Evolutionary conservation across 2,888 invertebrate species (phyloP).

Genomic region (Volucella zonaria): DNA sequence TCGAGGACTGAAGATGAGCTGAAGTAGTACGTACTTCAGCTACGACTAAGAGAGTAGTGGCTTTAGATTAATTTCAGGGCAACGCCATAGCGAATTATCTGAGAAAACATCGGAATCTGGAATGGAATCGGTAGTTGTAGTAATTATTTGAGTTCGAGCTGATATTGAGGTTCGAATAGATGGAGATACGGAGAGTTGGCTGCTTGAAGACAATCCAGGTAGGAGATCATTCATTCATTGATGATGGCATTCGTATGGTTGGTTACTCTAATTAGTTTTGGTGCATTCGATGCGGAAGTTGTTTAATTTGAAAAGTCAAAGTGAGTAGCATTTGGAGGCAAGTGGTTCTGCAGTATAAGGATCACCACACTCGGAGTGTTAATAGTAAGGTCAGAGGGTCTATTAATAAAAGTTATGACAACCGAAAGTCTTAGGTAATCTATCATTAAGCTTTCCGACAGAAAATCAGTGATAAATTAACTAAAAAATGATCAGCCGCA

Average conservation of each 20-base stretch:
- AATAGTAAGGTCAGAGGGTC: too few relatives aligned
- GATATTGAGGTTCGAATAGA: slow-evolving; percentile 23
- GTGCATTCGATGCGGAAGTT: slow-evolving; percentile 55
- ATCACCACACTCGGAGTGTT: neutral
- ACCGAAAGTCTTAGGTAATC: too few relatives aligned
- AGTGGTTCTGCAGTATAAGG: neutral
- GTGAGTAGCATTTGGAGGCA: neutral
- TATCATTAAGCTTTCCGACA: too few relatives aligned
- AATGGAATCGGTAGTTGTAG: slow-evolving; percentile 70
- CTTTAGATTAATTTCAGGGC: slow-evolving; percentile 68
- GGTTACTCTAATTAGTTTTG: slow-evolving; percentile 45
- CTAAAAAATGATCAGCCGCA: too few relatives aligned
- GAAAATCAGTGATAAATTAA: too few relatives aligned
- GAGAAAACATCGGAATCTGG: slow-evolving; percentile 65
- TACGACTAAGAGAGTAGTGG: slow-evolving; percentile 5
- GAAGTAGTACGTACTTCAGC: too few relatives aligned
- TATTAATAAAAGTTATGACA: too few relatives aligned
- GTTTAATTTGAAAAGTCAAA: slow-evolving; percentile 15
- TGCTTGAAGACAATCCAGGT: slow-evolving; percentile 13
- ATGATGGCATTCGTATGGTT: slow-evolving; percentile 50
- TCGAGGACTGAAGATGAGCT: neutral
- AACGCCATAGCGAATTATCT: slow-evolving; percentile 64
- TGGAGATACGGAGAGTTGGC: slow-evolving; percentile 21
- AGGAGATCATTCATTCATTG: slow-evolving; percentile 5
- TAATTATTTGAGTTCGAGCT: slow-evolving; percentile 64